These are phyloP conservation scores for Aphodius sticticus DNA, from an alignment of 2,888 invertebrate genomes.

Conservation along the genomic window DNA sequence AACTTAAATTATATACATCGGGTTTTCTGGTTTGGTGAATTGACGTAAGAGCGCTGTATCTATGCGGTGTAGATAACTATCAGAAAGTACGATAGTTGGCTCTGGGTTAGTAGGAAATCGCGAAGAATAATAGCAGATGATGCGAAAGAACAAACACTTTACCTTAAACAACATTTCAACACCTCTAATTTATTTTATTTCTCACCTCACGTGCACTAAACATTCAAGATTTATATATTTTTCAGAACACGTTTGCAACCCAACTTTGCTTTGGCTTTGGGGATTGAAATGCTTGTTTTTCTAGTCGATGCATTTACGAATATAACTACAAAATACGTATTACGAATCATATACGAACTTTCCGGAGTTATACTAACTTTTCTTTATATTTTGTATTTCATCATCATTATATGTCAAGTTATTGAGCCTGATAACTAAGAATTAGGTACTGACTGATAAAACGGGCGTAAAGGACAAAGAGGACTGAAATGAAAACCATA, in stretches of 20 bases:
- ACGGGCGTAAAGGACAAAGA: no score
- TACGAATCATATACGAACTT: no score
- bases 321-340: no score
- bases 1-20: constrained; percentile 4
- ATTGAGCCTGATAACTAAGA: no score
- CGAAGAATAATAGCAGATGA: neutral
- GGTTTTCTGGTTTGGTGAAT: neutral
- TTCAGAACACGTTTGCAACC: neutral
- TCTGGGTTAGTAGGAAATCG: neutral
- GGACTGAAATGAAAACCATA: no score
- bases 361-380: no score
- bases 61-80: neutral
- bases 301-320: no score
- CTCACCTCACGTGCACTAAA: neutral
- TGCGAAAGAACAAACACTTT: neutral
- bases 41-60: neutral
- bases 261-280: neutral
- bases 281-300: no score
- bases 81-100: neutral
- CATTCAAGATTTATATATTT: neutral
- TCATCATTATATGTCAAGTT: no score
- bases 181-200: neutral
- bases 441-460: no score
- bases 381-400: no score
- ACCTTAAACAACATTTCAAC: neutral